Percentiles rank a stretch among this genome's conserved stretches.
Evolutionary conservation across 2,113 vertebrate genomes (phyloP).

Genomic region (Pardalotus punctatus): DNA sequence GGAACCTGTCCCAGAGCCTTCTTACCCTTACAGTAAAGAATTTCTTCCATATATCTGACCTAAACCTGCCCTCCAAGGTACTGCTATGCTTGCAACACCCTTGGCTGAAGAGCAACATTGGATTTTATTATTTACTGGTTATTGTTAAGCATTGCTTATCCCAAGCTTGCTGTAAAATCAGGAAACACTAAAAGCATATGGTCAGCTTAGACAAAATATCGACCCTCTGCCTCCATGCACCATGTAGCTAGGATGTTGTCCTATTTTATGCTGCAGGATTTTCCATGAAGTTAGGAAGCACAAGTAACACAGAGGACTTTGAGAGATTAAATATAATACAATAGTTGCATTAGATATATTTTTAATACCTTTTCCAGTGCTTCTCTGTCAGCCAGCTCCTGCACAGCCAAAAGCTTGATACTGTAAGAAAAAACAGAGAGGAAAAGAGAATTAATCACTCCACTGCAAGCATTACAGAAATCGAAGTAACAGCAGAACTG

Average conservation of each 20-base stretch:
- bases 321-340: not conserved
- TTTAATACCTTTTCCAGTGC: conserved; percentile 90
- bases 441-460: conserved; percentile 6
- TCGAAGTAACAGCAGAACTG: not conserved
- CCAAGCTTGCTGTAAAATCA: not conserved
- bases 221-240: not conserved
- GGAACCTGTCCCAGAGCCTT: not conserved
- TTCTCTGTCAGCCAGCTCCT: conserved; percentile 89
- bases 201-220: not conserved
- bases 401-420: conserved; percentile 94
- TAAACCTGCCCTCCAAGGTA: not conserved
- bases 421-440: conserved; percentile 71
- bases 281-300: not conserved
- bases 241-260: not conserved
- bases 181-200: not conserved
- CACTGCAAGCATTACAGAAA: not conserved
- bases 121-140: not conserved
- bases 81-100: not conserved
- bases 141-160: not conserved
- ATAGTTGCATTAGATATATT: not conserved
- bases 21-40: not conserved
- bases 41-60: not conserved
- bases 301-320: not conserved
- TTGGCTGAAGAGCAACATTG: not conserved
- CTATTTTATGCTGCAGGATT: not conserved